Base-by-base conservation (phyloP, 2,888 invertebrate genomes). In the Oligia fasciuncula region DNA sequence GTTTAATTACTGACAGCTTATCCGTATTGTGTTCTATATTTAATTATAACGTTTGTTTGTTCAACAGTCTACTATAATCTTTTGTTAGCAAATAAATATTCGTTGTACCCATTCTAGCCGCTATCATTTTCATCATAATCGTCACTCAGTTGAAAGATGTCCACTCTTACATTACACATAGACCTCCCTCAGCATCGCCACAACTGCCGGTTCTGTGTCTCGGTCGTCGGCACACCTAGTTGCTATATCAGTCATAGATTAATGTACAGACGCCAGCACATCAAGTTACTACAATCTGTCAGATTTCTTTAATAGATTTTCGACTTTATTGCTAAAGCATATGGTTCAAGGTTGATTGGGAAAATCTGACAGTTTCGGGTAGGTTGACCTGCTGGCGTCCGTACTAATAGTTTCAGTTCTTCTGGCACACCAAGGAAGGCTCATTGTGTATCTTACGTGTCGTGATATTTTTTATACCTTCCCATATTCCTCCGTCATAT, bases 401-500 rank as follows among this genome's bases (percentile, higher is more conserved):
- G n/a, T n/a, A 40, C 4, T 40, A 40, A 40, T 40, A 40, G 23
- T 35, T 8, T 51, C 29, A 76, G 35, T 65, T 14, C 19, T 9
- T 29, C 14, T 49, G 60, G 1, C 43, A 65, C 19, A 76, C 19
- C 11, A 62, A 76, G 23, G 5, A 68, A 76, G 17, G 5, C 17
- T 9, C 9, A n/a, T n/a, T 60, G 35, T 11, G 14, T 51, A 29
- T 79, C 40, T 35, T 40, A 40, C 29, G 29, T 13, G 13, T 11
- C 43, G 17, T 43, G 11, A 60, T 17, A 17, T 62, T 51, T 67
- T 4, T 60, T 68, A 85, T 96, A 98, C 98, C 97, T 97, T 95
- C 35, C 97, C 98, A 93, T 97, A 98, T 62, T 98, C 97, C 0
- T 97, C 96, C 0, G 98, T 98, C 97, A 98, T 97, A 92, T 98